Percentiles rank a stretch among this genome's conserved stretches.
phyloP scores from a whole-genome alignment of 1,140 invertebrate species.

The Musca domestica region DNA sequence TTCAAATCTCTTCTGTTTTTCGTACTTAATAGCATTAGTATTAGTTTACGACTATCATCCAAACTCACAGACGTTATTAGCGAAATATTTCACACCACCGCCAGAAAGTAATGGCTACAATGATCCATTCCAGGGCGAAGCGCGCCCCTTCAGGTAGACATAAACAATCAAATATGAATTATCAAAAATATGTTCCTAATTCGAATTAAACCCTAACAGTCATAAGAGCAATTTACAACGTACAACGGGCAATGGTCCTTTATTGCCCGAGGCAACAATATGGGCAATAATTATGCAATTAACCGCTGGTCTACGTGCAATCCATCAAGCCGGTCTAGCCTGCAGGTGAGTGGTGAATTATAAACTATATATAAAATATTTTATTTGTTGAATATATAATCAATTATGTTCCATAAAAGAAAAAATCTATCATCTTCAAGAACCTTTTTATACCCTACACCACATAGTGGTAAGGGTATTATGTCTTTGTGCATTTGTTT shows the following conservation, averaged over 20 bases:
- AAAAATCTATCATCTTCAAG: too few relatives aligned
- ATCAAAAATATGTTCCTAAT: neutral
- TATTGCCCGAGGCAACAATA: constrained; percentile 83
- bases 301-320: constrained; percentile 86
- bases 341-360: constrained; percentile 60
- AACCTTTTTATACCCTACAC: too few relatives aligned
- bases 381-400: too few relatives aligned
- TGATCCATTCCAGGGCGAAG: constrained; percentile 81
- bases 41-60: constrained; percentile 97
- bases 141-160: constrained; percentile 66
- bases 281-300: constrained; percentile 97
- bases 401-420: too few relatives aligned
- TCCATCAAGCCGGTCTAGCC: constrained; percentile 79
- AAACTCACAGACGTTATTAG: constrained; percentile 81
- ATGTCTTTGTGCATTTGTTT: too few relatives aligned
- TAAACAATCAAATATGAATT: neutral
- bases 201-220: constrained; percentile 51
- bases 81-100: constrained; percentile 75
- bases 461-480: too few relatives aligned
- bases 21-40: constrained; percentile 75
- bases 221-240: constrained; percentile 72
- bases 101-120: constrained; percentile 69
- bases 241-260: constrained; percentile 63
- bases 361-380: neutral
- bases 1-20: neutral